Evolutionary conservation across 2,113 vertebrate genomes (phyloP).

Genomic region (Rhynchomys soricoides): DNA sequence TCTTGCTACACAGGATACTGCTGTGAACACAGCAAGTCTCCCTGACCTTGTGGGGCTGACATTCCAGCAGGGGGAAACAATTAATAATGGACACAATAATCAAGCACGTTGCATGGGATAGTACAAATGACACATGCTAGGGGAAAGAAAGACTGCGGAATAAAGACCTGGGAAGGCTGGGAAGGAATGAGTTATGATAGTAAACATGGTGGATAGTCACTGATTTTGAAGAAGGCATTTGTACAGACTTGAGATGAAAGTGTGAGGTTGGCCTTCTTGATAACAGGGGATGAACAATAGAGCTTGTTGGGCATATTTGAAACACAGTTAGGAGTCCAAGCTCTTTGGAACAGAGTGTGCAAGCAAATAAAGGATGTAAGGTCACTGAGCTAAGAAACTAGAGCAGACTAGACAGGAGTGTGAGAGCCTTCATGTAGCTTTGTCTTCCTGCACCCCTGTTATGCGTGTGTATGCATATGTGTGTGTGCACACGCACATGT

Average conservation of each 20-base stretch:
- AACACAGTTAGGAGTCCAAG: not conserved
- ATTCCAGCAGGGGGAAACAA: constrained; percentile 30
- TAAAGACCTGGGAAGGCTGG: not conserved
- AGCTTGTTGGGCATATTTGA: not conserved
- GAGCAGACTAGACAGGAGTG: not conserved
- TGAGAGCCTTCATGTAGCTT: not conserved
- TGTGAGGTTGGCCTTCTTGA: not conserved
- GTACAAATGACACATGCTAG: not conserved
- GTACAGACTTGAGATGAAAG: not conserved
- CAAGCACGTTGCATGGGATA: not conserved
- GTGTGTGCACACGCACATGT: not conserved
- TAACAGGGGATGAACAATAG: not conserved
- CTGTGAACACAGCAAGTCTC: not conserved
- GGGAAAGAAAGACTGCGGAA: not conserved
- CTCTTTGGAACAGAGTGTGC: not conserved
- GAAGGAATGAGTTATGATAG: not conserved
- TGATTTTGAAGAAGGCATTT: not conserved
- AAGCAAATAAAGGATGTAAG: not conserved
- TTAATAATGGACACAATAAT: constrained; percentile 47
- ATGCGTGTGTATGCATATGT: not conserved
- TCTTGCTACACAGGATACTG: not conserved
- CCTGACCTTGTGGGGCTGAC: not conserved
- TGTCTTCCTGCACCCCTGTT: not conserved
- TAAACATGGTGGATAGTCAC: not conserved
- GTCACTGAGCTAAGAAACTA: not conserved